Evolutionary conservation across 2,888 invertebrate genomes (phyloP).

Genomic region (Axea sp.): DNA sequence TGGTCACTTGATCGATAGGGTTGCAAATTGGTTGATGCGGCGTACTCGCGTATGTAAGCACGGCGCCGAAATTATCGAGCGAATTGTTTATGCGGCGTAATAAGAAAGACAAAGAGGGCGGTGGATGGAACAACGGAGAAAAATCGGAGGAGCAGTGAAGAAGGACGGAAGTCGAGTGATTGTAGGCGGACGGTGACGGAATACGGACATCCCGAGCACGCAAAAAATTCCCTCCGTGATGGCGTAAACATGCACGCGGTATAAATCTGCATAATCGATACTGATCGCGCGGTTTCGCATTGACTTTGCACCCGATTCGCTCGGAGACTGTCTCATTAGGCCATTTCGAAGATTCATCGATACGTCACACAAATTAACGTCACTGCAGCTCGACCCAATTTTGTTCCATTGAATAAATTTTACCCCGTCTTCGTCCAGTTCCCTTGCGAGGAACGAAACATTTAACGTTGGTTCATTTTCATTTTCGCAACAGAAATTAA

Average conservation of each 20-base stretch:
- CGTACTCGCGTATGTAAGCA: constrained; percentile 60
- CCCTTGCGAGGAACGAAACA: no score
- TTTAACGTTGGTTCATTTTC: no score
- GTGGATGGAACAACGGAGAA: constrained; percentile 11
- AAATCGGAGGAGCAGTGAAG: constrained; percentile 25
- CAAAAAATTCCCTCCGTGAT: not conserved
- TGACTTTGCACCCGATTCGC: constrained; percentile 4
- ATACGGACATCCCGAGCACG: no score
- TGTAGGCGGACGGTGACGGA: constrained; percentile 2
- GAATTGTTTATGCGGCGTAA: constrained; percentile 51
- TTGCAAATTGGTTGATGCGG: constrained; percentile 57
- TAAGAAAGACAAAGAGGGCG: constrained; percentile 34
- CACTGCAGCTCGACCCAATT: constrained; percentile 20
- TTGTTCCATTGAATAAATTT: not conserved
- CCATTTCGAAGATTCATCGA: constrained; percentile 18
- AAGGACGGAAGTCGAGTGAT: constrained; percentile 36
- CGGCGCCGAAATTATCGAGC: constrained; percentile 67
- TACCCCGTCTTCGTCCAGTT: not conserved
- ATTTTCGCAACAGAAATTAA: no score
- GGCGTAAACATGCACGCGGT: constrained; percentile 9
- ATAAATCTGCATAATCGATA: constrained; percentile 28
- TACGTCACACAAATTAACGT: constrained; percentile 4
- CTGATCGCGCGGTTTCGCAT: constrained; percentile 10
- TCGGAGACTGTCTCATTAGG: not conserved
- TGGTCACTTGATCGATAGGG: constrained; percentile 49